Conservation (phyloP, 2,113 vertebrate genomes). For the Pungitius pungitius region DNA sequence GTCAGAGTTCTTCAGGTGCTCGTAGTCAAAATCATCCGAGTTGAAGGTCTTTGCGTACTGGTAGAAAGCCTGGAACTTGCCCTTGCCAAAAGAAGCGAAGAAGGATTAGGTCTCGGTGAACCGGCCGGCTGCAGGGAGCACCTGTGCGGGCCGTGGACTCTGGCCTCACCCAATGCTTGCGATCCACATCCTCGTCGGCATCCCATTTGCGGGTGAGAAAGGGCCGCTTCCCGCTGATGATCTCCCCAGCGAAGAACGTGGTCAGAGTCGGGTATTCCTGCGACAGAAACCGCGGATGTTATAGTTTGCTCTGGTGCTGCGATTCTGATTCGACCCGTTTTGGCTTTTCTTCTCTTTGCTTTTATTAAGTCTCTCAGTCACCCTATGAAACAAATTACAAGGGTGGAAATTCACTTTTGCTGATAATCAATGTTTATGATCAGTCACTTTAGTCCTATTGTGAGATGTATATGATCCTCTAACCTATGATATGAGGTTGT, state of each 20-base stretch:
- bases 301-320: neutral
- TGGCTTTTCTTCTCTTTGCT: constrained; percentile 1
- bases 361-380: neutral
- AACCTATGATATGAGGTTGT: neutral
- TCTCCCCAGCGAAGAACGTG: constrained; percentile 98
- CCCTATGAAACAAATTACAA: neutral
- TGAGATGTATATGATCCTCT: neutral
- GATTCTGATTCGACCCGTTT: neutral
- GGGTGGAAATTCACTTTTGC: neutral
- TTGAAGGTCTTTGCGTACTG: constrained; percentile 99
- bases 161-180: constrained; percentile 93
- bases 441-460: neutral
- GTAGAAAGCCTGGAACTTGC: constrained; percentile 98
- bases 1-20: constrained; percentile 95
- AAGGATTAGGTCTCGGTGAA: neutral
- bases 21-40: constrained; percentile 97
- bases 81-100: constrained; percentile 78
- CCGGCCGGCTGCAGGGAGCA: neutral
- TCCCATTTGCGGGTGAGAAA: constrained; percentile 99
- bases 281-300: neutral
- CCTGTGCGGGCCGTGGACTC: neutral
- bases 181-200: constrained; percentile 97
- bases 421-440: neutral
- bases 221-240: constrained; percentile 96
- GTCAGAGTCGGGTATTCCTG: constrained; percentile 98